Percentiles rank a stretch among this genome's conserved stretches.
These are phyloP conservation scores for Corydoras sp. DNA, from an alignment of 2,113 vertebrate genomes.

Conservation along the genomic window DNA sequence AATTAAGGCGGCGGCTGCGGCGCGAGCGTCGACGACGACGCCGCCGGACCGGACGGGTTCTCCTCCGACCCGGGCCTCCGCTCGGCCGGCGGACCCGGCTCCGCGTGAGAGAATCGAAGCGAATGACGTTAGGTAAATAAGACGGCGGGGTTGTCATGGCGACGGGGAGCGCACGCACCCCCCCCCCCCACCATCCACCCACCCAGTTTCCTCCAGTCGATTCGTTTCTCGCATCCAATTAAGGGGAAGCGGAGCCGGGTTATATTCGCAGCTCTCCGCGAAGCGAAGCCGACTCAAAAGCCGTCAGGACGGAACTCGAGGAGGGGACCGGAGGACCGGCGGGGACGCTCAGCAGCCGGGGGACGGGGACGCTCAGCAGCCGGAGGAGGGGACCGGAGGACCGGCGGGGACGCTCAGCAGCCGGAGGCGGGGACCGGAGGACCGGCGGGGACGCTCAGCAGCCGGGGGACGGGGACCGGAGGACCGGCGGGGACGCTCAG, in stretches of 20 bases:
- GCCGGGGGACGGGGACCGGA: constrained; percentile 43
- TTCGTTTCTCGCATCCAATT: constrained; percentile 72
- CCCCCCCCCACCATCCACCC: too few relatives aligned
- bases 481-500: constrained; percentile 44
- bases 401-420: constrained; percentile 35
- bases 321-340: constrained; percentile 49
- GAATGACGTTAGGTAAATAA: constrained; percentile 75
- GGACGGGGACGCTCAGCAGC: too few relatives aligned
- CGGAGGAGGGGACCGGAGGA: constrained; percentile 1
- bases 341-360: constrained; percentile 27
- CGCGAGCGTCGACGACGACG: background rate
- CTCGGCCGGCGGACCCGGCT: constrained; percentile 49
- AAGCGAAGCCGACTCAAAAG: constrained; percentile 63
- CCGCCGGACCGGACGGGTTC: constrained; percentile 11
- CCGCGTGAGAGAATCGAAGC: constrained; percentile 71
- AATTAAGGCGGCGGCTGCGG: constrained; percentile 2
- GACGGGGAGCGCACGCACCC: constrained; percentile 61
- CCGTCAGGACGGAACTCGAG: constrained; percentile 68
- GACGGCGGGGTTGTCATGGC: constrained; percentile 69
- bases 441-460: constrained; percentile 40
- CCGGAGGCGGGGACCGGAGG: constrained; percentile 53
- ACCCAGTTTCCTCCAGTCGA: constrained; percentile 59
- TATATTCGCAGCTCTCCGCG: constrained; percentile 67
- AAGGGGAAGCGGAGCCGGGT: constrained; percentile 66
- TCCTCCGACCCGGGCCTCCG: constrained; percentile 33